Evolutionary conservation across 1,140 invertebrate species (phyloP).

Genomic region (Phymastichus coffea): DNA sequence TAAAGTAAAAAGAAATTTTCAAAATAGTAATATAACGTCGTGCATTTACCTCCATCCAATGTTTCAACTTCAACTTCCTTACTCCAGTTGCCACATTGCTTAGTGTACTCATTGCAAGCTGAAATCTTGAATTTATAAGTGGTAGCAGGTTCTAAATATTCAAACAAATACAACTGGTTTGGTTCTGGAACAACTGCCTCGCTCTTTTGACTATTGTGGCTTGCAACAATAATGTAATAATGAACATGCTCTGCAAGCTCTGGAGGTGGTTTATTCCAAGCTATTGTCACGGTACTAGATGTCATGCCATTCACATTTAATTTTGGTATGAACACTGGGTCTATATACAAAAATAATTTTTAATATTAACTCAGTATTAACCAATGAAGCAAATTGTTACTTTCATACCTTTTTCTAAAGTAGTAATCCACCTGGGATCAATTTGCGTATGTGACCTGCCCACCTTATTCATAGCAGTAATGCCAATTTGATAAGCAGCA

Average conservation of each 20-base stretch:
- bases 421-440: constrained; percentile 60
- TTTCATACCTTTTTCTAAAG: constrained; percentile 58
- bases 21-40: not conserved
- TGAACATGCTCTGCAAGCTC: constrained; percentile 71
- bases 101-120: constrained; percentile 76
- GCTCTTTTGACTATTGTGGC: constrained; percentile 59
- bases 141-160: constrained; percentile 72
- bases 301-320: constrained; percentile 77
- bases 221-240: constrained; percentile 72
- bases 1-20: not conserved
- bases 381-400: not conserved
- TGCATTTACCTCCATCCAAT: constrained; percentile 67
- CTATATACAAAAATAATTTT: constrained; percentile 44
- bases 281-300: constrained; percentile 74
- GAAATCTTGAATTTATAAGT: constrained; percentile 75
- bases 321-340: constrained; percentile 76
- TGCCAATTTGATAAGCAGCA: constrained; percentile 64
- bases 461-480: constrained; percentile 57
- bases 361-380: too few relatives aligned
- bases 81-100: constrained; percentile 74
- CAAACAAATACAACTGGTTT: constrained; percentile 73
- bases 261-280: constrained; percentile 68
- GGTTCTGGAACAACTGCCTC: constrained; percentile 65
- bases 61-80: constrained; percentile 74
- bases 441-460: constrained; percentile 55